Evolutionary conservation across 1,140 invertebrate genomes (phyloP), one percentile per base, ranked within the genome.

Genomic region (Nephila pilipes): DNA sequence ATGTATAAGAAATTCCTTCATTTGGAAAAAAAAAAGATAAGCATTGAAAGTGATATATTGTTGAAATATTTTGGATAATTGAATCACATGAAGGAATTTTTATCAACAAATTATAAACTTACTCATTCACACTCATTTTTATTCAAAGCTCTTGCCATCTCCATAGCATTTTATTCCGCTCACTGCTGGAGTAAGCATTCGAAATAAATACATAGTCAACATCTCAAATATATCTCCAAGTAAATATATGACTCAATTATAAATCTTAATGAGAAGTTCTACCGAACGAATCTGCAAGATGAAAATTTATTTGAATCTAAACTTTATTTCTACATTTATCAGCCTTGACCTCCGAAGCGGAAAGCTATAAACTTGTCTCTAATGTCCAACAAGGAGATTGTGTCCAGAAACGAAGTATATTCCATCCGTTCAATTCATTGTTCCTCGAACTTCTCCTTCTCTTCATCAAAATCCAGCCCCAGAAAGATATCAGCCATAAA

Each of bases 401-500:
- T 60, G 83, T 58, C 83, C 29, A 32, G 29, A 20, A 75, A 75
- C 32, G 14, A 75, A 6, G 69, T 3, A 29, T 18, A 29, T 75
- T 85, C 57, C 57, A 85, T 55, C 57, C 36, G 36, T 58, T 58
- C 83, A 85, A 57, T 85, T 85, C 83, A 85, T 85, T 36, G 83
- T 85, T 60, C 83, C 29, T 36, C 83, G 55, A 36, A 32, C 65
- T 12, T 16, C 29, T 16, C 32, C 69, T 29, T 18, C 12, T 25
- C 22, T 8, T 22, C 83, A 63, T 85, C 55, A 60, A 60, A 85
- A 57, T 85, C 83, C 32, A 22, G 25, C 55, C 32, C 57, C 60
- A 36, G 69, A 88, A 88, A 88, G 85, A 88, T 88, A 88, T 88
- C 60, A 60, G 85, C 85, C 85, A 88, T 88, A 88, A 88, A 88